Evolutionary conservation across 2,113 vertebrate genomes (phyloP).

Genomic region (Scartelaos histophorus): DNA sequence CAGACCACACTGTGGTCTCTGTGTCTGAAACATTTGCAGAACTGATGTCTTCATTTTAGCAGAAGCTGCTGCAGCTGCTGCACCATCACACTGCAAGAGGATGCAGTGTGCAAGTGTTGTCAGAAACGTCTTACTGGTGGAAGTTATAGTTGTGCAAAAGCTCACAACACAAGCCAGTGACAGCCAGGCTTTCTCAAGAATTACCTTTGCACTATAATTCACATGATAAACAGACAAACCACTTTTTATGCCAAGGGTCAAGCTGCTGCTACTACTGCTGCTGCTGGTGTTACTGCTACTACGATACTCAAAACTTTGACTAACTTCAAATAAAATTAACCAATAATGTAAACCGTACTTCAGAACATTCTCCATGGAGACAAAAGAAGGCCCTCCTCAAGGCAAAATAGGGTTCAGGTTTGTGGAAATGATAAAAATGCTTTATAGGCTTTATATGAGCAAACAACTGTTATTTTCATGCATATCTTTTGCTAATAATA

Average conservation of each 20-base stretch:
- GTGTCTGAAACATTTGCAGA: slow-evolving; percentile 40
- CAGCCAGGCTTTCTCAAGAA: not conserved
- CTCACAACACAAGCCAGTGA: not conserved
- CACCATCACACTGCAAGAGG: not conserved
- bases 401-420: too few species aligned
- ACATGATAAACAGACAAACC: not conserved
- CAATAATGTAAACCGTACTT: too few species aligned
- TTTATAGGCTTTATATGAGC: too few species aligned
- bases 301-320: too few species aligned
- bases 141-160: not conserved
- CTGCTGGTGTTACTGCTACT: too few species aligned
- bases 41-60: slow-evolving; percentile 13
- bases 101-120: too few species aligned
- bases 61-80: not conserved
- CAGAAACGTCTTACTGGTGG: too few species aligned
- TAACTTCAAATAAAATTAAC: too few species aligned
- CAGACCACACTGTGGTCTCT: slow-evolving; percentile 60
- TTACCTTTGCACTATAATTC: not conserved
- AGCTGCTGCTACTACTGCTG: too few species aligned
- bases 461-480: not conserved
- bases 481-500: not conserved
- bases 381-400: too few species aligned
- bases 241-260: not conserved
- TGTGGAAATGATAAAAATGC: too few species aligned
- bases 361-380: too few species aligned